phyloP scores from a whole-genome alignment of 2,113 vertebrate genomes.

The Mystacornis crossleyi region DNA sequence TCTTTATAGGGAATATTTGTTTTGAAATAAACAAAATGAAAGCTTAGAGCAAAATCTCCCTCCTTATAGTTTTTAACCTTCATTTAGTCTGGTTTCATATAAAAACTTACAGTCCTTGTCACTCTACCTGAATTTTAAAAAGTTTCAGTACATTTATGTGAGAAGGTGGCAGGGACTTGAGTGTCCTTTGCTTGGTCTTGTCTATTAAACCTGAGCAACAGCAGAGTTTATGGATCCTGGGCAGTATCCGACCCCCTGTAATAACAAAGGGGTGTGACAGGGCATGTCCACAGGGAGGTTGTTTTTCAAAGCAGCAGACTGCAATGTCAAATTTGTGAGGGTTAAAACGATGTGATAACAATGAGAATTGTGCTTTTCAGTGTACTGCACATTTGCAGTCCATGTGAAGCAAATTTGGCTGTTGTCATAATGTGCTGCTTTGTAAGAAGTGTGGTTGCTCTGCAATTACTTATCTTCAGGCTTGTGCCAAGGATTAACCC shows the following conservation, averaged over 20 bases:
- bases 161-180: background rate
- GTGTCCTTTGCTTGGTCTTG: background rate
- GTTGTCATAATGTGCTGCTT: background rate
- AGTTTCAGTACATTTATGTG: background rate
- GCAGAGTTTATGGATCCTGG: background rate
- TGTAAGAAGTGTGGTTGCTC: background rate
- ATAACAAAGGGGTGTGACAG: background rate
- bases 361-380: background rate
- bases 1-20: background rate
- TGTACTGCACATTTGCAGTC: background rate
- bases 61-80: background rate
- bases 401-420: background rate
- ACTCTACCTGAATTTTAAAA: background rate
- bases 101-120: background rate
- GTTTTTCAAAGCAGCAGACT: background rate
- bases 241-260: background rate
- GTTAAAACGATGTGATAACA: background rate
- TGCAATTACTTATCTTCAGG: background rate
- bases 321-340: background rate
- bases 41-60: background rate
- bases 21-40: background rate
- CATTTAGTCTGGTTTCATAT: background rate
- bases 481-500: constrained; percentile 21
- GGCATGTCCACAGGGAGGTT: background rate
- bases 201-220: background rate